Conservation (phyloP, 2,888 invertebrate species). For the Cordilura impudica region DNA sequence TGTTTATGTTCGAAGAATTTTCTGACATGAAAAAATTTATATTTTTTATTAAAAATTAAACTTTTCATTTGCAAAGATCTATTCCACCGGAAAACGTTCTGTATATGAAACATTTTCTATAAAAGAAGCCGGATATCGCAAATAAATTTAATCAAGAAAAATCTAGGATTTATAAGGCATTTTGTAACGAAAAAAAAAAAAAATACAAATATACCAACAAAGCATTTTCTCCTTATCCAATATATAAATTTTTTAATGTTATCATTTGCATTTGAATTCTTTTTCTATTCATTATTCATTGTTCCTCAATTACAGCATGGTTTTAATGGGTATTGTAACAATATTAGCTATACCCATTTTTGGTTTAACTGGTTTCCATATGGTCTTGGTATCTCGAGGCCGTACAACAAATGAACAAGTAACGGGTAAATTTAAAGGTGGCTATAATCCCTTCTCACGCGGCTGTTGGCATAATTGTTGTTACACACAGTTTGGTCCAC, state of each 20-base stretch:
- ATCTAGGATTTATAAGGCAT: no score
- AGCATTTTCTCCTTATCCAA: no score
- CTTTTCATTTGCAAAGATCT: no score
- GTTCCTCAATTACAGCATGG: conserved; percentile 81
- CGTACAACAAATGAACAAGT: conserved; percentile 99
- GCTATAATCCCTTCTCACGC: conserved; percentile 97
- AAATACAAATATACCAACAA: no score
- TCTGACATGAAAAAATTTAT: neutral
- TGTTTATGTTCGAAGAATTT: neutral
- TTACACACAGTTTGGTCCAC: conserved; percentile 96
- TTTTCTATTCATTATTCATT: no score
- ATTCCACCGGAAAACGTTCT: no score
- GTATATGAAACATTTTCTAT: no score
- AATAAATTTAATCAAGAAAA: no score
- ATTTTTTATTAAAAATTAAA: no score
- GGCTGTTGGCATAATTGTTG: conserved; percentile 98
- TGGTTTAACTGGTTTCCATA: conserved; percentile 98
- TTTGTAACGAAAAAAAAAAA: neutral
- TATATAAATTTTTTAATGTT: no score
- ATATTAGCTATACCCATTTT: conserved; percentile 97
- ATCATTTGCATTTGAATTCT: no score
- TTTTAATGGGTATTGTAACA: conserved; percentile 93
- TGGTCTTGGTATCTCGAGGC: conserved; percentile 96
- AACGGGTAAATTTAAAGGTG: conserved; percentile 98
- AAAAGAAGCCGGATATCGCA: no score